Evolutionary conservation across 2,113 vertebrate genomes (phyloP).

Genomic region (Perca fluviatilis): DNA sequence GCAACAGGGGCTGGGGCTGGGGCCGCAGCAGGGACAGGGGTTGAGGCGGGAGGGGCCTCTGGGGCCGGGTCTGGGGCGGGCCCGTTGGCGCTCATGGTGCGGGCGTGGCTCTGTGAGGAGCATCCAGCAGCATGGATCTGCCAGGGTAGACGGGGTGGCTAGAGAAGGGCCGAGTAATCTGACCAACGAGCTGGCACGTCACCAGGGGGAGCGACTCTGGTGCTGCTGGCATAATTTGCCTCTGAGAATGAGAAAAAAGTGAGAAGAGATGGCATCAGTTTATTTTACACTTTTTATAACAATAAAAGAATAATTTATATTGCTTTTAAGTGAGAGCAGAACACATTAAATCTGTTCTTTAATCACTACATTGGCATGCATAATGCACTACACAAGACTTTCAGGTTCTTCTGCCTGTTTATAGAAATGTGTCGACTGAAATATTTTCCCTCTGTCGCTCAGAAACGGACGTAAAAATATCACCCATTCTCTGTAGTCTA

Average conservation of each 20-base stretch:
- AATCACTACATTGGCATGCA: not conserved
- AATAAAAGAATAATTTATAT: not conserved
- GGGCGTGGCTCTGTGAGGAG: conserved; percentile 92
- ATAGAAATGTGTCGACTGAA: not conserved
- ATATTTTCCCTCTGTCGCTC: no score
- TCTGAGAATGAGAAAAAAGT: conserved; percentile 80
- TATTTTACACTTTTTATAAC: not conserved
- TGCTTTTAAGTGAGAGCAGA: not conserved
- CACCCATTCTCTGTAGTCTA: no score
- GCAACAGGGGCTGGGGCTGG: conserved; percentile 65
- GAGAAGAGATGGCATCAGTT: conserved; percentile 19
- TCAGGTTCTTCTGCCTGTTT: not conserved
- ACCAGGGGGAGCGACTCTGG: conserved; percentile 91
- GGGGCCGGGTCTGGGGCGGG: conserved; percentile 81
- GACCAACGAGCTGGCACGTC: conserved; percentile 93
- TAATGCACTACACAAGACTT: not conserved
- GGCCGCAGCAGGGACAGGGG: conserved; percentile 57
- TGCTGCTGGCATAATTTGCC: conserved; percentile 98
- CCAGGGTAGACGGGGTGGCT: conserved; percentile 92
- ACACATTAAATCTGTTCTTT: conserved; percentile 1
- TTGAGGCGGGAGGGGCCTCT: conserved; percentile 66
- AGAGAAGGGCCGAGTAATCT: conserved; percentile 88
- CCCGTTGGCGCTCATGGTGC: conserved; percentile 95
- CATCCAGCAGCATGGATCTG: conserved; percentile 97
- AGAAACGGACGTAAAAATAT: no score